These are phyloP conservation scores for Iguana delicatissima DNA, from an alignment of 2,797 vertebrate species.

Conservation along the genomic window DNA sequence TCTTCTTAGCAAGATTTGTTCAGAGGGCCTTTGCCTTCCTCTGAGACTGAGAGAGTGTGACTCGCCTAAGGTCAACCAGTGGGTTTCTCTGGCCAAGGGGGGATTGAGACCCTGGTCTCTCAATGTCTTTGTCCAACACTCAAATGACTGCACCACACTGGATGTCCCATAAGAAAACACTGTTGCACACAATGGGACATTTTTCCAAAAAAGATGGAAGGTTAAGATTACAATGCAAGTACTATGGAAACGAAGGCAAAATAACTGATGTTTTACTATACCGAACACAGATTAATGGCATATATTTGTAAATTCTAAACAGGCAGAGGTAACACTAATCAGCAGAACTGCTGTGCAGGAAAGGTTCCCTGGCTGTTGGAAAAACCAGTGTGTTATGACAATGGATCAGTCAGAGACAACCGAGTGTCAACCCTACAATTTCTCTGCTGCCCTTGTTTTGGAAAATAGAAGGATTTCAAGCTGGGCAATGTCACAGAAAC, in stretches of 20 bases:
- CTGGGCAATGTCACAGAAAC: fast-evolving
- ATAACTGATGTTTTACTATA: neutral
- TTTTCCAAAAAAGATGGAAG: neutral
- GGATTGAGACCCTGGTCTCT: no score
- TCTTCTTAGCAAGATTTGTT: no score
- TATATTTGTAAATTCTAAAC: neutral
- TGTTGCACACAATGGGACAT: neutral
- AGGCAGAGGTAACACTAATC: fast-evolving
- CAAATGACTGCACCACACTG: no score
- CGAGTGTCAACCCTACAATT: fast-evolving
- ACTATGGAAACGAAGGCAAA: neutral
- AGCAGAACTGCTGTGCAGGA: fast-evolving
- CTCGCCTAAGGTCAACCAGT: no score
- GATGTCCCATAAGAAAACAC: neutral
- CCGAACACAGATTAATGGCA: neutral
- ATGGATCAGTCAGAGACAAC: fast-evolving
- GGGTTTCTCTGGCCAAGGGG: no score
- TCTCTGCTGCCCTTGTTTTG: fast-evolving
- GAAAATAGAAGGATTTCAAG: neutral
- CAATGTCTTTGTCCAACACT: no score
- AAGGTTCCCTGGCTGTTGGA: fast-evolving
- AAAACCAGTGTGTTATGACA: neutral
- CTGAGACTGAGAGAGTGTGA: no score
- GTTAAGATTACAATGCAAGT: neutral
- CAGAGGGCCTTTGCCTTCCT: no score